phyloP scores from a whole-genome alignment of 2,797 vertebrate species.

The Apodemus agrarius region DNA sequence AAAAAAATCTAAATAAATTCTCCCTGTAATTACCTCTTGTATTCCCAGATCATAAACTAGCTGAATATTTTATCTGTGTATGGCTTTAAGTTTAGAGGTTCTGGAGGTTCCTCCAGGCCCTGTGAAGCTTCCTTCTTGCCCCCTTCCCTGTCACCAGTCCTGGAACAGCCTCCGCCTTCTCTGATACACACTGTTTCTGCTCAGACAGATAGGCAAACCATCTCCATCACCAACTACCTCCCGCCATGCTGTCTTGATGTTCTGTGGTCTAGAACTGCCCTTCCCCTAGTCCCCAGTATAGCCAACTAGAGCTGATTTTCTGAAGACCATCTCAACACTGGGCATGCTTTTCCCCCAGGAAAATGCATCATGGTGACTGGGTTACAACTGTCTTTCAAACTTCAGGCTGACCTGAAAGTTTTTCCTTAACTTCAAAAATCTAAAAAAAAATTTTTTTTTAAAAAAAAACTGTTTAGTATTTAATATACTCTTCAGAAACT shows the following conservation, averaged over 20 bases:
- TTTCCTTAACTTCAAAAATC: constrained; percentile 16
- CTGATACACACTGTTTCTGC: neutral
- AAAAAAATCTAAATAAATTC: neutral
- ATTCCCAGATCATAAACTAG: neutral
- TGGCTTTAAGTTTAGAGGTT: constrained; percentile 44
- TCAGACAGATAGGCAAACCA: constrained; percentile 4
- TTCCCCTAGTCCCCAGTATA: neutral
- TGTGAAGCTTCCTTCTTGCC: neutral
- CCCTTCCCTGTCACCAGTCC: neutral
- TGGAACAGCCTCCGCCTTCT: neutral
- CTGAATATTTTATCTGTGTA: constrained; percentile 35
- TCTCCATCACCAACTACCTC: neutral
- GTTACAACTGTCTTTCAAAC: constrained; percentile 57
- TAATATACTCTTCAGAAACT: constrained; percentile 56
- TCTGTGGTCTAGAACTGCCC: constrained; percentile 26
- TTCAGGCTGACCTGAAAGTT: neutral
- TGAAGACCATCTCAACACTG: neutral
- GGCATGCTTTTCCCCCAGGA: neutral
- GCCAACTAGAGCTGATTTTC: neutral
- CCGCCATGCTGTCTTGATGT: neutral
- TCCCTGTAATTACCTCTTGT: neutral
- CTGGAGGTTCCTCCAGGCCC: neutral
- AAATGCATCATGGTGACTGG: neutral
- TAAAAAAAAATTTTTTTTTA: neutral
- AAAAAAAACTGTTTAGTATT: constrained; percentile 23